phyloP scores from a whole-genome alignment of 2,113 vertebrate species.

The Hymenochirus boettgeri region DNA sequence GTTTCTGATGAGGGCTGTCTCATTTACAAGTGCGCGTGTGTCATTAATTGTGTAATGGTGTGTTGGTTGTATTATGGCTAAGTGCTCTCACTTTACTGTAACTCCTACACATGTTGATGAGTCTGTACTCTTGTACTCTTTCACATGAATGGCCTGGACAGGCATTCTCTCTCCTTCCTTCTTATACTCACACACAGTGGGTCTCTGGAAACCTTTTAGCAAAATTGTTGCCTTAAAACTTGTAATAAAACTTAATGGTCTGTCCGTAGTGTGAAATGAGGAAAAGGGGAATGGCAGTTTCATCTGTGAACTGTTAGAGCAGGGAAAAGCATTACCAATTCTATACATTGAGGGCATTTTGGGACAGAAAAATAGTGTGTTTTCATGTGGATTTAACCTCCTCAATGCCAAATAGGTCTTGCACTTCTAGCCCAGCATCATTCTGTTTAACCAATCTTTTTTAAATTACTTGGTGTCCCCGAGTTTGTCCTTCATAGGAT shows the following conservation, averaged over 20 bases:
- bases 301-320: slow-evolving; percentile 24
- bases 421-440: no score
- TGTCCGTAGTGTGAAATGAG: slow-evolving; percentile 31
- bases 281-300: slow-evolving; percentile 31
- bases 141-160: slow-evolving; percentile 8
- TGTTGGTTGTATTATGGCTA: background rate
- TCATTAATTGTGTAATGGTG: background rate
- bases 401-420: background rate
- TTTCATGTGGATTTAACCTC: background rate
- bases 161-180: slow-evolving; percentile 10
- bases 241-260: slow-evolving; percentile 44
- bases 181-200: slow-evolving; percentile 18
- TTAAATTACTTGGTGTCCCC: no score
- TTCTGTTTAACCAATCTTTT: no score
- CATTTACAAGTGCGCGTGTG: background rate
- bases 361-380: background rate
- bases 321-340: slow-evolving; percentile 1
- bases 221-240: slow-evolving; percentile 43
- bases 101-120: background rate
- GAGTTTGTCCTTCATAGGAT: no score
- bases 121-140: background rate
- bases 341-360: background rate
- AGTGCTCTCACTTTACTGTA: background rate
- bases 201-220: slow-evolving; percentile 41
- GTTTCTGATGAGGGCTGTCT: background rate